Evolutionary conservation across 2,888 invertebrate genomes (phyloP), one percentile per base, ranked within the genome.

Genomic region (Nemoura dubitans): DNA sequence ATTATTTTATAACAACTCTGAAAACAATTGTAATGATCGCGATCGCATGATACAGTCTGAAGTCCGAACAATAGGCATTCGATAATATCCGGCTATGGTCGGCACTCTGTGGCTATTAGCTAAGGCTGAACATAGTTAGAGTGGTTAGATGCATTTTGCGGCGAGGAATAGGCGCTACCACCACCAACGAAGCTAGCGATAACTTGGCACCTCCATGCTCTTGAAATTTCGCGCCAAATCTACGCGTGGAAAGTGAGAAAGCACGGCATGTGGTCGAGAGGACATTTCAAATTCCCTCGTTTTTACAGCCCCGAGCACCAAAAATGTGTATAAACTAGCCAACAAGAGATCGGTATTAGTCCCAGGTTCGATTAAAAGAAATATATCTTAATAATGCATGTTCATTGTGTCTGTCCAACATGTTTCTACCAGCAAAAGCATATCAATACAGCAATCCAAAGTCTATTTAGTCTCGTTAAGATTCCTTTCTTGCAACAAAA

Each of bases 401-500:
- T 81, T 81, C 81, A 27, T 27, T 27, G 78, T 78, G 78, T 81
- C 81, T 29, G 5, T 29, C 81, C 30, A 28, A 14, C 28, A 30
- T 81, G 81, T 30, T 81, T n/a, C 81, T 28, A 7, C 5, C 81
- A 29, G 6, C 81, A n/a, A 10, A n/a, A 29, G 78, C 78, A 78
- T 78, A 78, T 78, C 78, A 78, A 78, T 78, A 28, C 27, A 78
- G 78, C 78, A 78, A 78, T 78, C 78, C 25, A 78, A 0, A 1
- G 78, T 78, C 78, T 59, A 59, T 81, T 81, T 30, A 29, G 81
- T 30, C 81, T 81, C 29, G 81, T 81, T 81, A 78, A 81, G 81
- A 81, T 81, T 81, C 81, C 81, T 30, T 81, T 81, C 81, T 81
- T 81, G 5, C 81, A 81, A 81, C 81, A 81, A 81, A 81, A 81